phyloP scores from a whole-genome alignment of 1,140 invertebrate genomes.

The Augochlora pura region DNA sequence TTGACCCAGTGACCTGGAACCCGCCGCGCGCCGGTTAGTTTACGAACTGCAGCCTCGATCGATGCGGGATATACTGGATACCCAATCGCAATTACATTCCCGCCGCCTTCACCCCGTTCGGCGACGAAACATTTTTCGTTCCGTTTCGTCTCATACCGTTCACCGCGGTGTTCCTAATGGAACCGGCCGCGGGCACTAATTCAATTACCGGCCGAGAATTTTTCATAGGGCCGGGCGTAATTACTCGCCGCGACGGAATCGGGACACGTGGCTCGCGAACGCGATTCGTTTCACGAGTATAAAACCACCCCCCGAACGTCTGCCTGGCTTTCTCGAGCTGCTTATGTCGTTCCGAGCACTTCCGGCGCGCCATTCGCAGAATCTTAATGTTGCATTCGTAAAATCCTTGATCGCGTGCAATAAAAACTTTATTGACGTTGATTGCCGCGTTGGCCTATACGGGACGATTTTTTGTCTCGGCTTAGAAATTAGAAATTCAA shows the following conservation, averaged over 20 bases:
- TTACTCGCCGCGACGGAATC: not conserved
- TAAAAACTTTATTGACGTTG: too few relatives aligned
- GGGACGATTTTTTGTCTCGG: too few relatives aligned
- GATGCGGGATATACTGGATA: slow-evolving; percentile 45
- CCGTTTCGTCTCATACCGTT: not conserved
- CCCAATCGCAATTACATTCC: slow-evolving; percentile 36
- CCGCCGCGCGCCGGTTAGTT: slow-evolving; percentile 52
- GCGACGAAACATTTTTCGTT: not conserved
- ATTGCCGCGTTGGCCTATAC: too few relatives aligned
- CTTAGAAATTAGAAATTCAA: too few relatives aligned
- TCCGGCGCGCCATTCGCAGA: too few relatives aligned
- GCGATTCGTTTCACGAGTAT: too few relatives aligned
- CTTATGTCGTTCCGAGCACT: too few relatives aligned
- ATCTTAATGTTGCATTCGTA: too few relatives aligned
- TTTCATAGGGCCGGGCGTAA: not conserved
- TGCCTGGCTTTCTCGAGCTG: too few relatives aligned
- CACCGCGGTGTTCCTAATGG: not conserved
- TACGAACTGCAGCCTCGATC: slow-evolving; percentile 62
- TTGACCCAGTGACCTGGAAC: slow-evolving; percentile 65
- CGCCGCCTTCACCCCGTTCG: not conserved
- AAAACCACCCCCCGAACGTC: too few relatives aligned
- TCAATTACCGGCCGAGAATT: not conserved
- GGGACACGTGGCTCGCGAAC: not conserved
- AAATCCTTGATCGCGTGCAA: too few relatives aligned
- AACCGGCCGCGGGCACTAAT: not conserved